phyloP scores from a whole-genome alignment of 2,888 invertebrate genomes.

The Disparrhopalites patrizii region DNA sequence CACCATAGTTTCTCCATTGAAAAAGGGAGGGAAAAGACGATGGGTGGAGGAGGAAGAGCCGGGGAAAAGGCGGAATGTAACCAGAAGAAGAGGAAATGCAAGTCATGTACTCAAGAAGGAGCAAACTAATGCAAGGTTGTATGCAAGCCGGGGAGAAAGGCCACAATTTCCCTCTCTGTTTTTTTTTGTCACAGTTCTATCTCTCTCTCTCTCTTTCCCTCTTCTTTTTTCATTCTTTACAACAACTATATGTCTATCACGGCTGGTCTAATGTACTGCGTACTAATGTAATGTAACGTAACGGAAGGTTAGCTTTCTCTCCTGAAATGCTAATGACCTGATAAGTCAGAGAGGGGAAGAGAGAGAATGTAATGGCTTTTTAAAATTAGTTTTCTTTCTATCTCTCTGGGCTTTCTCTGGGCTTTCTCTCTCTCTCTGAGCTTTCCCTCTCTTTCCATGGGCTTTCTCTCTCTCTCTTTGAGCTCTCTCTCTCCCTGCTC shows the following conservation, averaged over 20 bases:
- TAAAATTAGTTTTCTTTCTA: constrained; percentile 39
- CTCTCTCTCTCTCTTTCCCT: too few relatives aligned
- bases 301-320: neutral
- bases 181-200: too few relatives aligned
- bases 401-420: constrained; percentile 31
- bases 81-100: neutral
- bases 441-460: constrained; percentile 32
- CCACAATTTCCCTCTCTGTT: neutral
- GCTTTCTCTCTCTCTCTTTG: too few relatives aligned
- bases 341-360: constrained; percentile 47
- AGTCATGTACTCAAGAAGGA: too few relatives aligned
- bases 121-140: neutral
- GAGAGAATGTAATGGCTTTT: constrained; percentile 46
- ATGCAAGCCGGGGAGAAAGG: neutral
- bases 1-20: neutral
- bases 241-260: too few relatives aligned
- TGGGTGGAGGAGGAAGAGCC: neutral
- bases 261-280: constrained; percentile 20
- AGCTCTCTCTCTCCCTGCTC: too few relatives aligned
- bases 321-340: constrained; percentile 44
- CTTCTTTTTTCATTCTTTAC: too few relatives aligned
- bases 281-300: constrained; percentile 10
- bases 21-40: neutral
- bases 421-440: constrained; percentile 33
- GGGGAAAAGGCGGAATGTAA: neutral